Base-by-base conservation (phyloP, 2,113 vertebrate species). In the Hirundichthys speculiger region DNA sequence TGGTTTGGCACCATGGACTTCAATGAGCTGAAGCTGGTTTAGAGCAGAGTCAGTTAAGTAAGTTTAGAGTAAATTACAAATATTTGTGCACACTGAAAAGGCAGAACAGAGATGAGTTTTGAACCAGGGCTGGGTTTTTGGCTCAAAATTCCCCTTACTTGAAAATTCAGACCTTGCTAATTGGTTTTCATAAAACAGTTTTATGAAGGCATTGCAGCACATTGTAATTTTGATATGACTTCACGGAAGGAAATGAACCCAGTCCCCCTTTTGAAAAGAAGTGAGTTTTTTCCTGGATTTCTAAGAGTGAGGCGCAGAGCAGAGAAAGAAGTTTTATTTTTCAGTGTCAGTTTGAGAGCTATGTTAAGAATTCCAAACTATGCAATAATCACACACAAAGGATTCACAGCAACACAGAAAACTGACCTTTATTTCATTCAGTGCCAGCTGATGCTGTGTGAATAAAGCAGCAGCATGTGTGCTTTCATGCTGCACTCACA, bases 291-390 rank as follows among this genome's bases (percentile, higher is more conserved):
- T 62, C 72, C 52, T 57, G 54, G 53, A 61, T 46, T 42, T 21
- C 46, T 21, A 30, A 57, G 56, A 75, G 22, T 41, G 45, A 67
- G 69, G 76, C 81, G 75, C 75, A 86, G 64, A 75, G 30, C 63
- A 71, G 75, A 58, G 69, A 81, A 63, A 52, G 51, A 84, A 69
- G 54, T 64, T 77, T 87, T 84, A 72, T 86, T 81, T 88, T 84
- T 79, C 82, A 76, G 82, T 89, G 83, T 90, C 86, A 89, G 83
- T 85, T 83, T 69, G 88, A 83, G 70, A 90, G 85, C 81, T 89
- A 86, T 87, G 77, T 89, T 87, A 89, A 91, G 77, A 90, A 87
- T 87, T 93, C 89, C 83, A 91, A 92, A 92, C 93, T 93, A 93
- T 93, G 93, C 93, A 93, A 93, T 92, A 92, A 90, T 89, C 81